phyloP scores from a whole-genome alignment of 2,797 vertebrate species.

The Etheostoma nigrum region DNA sequence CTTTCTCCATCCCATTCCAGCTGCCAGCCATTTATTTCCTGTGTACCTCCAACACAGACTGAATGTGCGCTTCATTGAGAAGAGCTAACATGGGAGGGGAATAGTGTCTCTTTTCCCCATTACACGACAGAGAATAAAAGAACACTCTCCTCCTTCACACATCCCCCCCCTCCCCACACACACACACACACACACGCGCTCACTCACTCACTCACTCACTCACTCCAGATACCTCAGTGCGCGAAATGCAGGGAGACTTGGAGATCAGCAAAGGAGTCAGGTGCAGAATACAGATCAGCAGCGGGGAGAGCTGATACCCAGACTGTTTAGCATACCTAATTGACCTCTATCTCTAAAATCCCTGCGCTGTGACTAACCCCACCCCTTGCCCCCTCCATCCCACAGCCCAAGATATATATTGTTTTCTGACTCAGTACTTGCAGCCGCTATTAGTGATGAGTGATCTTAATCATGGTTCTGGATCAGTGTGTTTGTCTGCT shows the following conservation, averaged over 20 bases:
- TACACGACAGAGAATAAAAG: conserved; percentile 75
- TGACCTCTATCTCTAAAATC: conserved; percentile 72
- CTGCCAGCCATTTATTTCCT: conserved; percentile 68
- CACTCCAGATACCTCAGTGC: conserved; percentile 63
- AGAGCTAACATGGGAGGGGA: conserved; percentile 66
- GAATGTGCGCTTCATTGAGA: conserved; percentile 59
- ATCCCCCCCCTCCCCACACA: not conserved
- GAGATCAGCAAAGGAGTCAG: conserved; percentile 63
- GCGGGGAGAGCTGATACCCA: conserved; percentile 58
- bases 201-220: not conserved
- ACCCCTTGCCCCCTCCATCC: conserved; percentile 4
- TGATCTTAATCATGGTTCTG: conserved; percentile 52
- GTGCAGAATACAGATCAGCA: conserved; percentile 78
- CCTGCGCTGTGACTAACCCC: conserved; percentile 43
- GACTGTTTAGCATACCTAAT: conserved; percentile 78
- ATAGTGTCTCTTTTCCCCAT: conserved; percentile 70
- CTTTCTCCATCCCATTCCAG: conserved; percentile 70
- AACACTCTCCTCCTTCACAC: conserved; percentile 54
- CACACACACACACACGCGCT: too few relatives aligned
- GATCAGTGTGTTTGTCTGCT: conserved; percentile 50
- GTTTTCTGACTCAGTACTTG: conserved; percentile 56
- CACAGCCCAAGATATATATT: conserved; percentile 8
- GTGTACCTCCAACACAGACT: conserved; percentile 41
- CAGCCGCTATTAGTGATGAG: conserved; percentile 44
- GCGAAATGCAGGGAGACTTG: conserved; percentile 66